Base-by-base conservation (phyloP, 2,113 vertebrate species). In the Pseudolaguvia tuberculata region DNA sequence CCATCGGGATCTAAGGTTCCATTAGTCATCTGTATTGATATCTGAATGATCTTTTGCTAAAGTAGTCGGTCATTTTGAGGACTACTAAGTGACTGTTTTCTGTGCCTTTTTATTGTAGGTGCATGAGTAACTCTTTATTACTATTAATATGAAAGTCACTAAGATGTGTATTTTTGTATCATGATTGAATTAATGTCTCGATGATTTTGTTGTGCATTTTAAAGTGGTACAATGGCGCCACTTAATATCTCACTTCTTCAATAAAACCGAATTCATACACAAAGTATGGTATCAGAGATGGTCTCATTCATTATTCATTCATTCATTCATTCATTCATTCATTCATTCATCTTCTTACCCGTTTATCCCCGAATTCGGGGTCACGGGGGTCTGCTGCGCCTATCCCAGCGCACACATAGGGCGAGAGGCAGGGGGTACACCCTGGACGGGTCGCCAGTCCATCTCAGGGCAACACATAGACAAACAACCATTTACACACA, bases 91-190 rank as follows among this genome's bases (percentile, higher is more conserved):
- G 95, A 98, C 93, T 92, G 93, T 96, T 98, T 96, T 94, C 87
- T 81, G 94, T 98, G 96, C 96, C 95, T 99, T 99, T 94, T 89
- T 90, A 93, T 93, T 89, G 94, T 94, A 91, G 93, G 92, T 94
- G 95, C 95, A 98, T 96, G 94, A 89, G 92, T 90, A 90, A 87
- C 89, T 98, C 96, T 98, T 99, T 98, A 99, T 94, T 95, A 94
- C 91, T 42, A 42, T 42, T 42, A 86, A 94, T 95, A 92, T 91
- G 92, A 92, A 92, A 93, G 92, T 94, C 94, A 94, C 94, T 92
- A 91, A 94, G 91, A 94, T 91, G 93, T 96, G 95, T 97, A 96
- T 97, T 98, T 99, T 99, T 99, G 94, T 98, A 97, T 94, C 93
- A 91, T 90, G 91, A 92, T 91, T 89, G 89, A 93, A 92, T 93